phyloP scores from a whole-genome alignment of 2,888 invertebrate species.

The Balanococcus diminutus region DNA sequence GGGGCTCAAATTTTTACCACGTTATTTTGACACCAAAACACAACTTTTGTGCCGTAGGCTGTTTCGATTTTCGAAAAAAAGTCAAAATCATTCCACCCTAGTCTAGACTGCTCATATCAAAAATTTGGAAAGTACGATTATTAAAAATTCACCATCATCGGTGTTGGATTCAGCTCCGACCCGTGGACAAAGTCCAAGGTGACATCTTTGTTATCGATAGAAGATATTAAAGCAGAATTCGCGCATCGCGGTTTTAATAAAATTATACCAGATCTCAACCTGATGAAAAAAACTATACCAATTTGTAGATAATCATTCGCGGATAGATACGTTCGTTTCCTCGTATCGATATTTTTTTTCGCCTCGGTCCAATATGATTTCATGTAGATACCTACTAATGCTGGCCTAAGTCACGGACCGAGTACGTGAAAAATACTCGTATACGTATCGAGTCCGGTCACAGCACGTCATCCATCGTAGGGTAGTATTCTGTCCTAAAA shows the following conservation, averaged over 20 bases:
- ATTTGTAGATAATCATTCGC: too few relatives aligned
- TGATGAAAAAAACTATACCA: too few relatives aligned
- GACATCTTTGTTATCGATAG: not conserved
- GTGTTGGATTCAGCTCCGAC: not conserved
- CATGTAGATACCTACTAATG: too few relatives aligned
- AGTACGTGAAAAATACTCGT: not conserved
- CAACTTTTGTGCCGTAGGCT: too few relatives aligned
- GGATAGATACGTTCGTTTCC: too few relatives aligned
- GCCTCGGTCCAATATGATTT: too few relatives aligned
- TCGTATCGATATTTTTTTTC: not conserved
- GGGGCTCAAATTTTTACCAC: too few relatives aligned
- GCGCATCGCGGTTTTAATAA: not conserved
- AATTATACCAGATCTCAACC: not conserved
- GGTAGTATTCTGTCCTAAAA: slow-evolving; percentile 20
- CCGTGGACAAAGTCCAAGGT: not conserved
- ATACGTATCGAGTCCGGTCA: not conserved
- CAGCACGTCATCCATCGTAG: not conserved
- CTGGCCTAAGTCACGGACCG: not conserved
- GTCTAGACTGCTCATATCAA: not conserved
- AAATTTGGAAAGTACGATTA: not conserved
- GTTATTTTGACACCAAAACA: too few relatives aligned
- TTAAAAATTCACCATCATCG: not conserved
- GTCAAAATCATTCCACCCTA: too few relatives aligned
- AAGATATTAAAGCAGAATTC: not conserved
- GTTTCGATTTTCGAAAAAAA: too few relatives aligned